A percentile compares a stretch with the other conserved stretches of the same genome.
Conservation (phyloP, 1,140 invertebrate species). For the Drosophila tropicalis region DNA sequence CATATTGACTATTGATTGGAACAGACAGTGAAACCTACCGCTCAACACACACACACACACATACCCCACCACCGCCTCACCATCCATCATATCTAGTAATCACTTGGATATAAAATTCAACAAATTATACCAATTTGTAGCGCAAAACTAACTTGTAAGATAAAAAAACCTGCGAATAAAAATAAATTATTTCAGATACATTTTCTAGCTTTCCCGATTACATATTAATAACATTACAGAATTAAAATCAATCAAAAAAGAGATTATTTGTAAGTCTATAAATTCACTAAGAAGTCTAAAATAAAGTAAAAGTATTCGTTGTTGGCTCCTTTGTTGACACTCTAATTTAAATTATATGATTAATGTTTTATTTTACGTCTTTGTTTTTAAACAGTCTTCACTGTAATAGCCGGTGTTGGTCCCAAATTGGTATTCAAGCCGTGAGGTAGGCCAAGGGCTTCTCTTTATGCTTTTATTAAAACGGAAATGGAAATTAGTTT, state of each 20-base stretch:
- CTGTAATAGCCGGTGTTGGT: constrained; percentile 28
- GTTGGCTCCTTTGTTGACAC: too few species aligned
- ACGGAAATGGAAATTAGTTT: constrained; percentile 72
- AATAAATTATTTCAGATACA: constrained; percentile 1
- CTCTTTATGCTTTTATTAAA: constrained; percentile 47
- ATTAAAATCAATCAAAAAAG: too few species aligned
- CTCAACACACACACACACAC: background rate
- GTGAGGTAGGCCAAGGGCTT: constrained; percentile 31
- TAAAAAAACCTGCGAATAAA: background rate
- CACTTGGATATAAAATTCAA: constrained; percentile 39
- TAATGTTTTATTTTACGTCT: background rate
- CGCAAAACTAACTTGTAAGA: constrained; percentile 28
- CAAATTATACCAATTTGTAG: constrained; percentile 58
- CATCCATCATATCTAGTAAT: background rate
- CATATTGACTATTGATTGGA: constrained; percentile 55
- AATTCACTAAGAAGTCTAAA: too few species aligned
- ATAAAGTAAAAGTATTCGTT: too few species aligned
- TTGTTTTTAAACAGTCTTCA: constrained; percentile 22
- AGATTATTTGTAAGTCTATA: too few species aligned
- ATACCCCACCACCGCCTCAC: background rate
- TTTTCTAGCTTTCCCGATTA: background rate
- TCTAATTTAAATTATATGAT: background rate
- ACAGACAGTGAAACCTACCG: constrained; percentile 23
- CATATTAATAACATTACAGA: too few species aligned
- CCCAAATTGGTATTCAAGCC: constrained; percentile 62